Conservation (phyloP, 1,140 invertebrate genomes). For the Cardiocondyla obscurior region DNA sequence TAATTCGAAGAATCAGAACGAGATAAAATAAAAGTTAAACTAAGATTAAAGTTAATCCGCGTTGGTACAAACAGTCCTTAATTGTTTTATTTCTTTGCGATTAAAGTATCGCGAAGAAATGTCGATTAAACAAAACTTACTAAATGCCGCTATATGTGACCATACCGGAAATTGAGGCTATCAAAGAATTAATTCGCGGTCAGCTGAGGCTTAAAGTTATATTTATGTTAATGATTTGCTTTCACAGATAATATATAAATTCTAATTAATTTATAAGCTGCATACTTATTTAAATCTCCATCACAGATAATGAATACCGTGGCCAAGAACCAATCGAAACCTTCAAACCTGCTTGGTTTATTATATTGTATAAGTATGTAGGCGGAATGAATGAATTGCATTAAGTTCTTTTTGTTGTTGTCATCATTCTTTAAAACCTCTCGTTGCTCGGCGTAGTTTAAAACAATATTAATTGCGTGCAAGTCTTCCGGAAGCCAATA, state of each 20-base stretch:
- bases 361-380: constrained; percentile 78
- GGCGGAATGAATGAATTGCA: constrained; percentile 76
- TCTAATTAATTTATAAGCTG: constrained; percentile 26
- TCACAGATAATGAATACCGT: constrained; percentile 80
- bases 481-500: constrained; percentile 79
- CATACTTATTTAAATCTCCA: constrained; percentile 78
- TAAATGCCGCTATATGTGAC: background rate
- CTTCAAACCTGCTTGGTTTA: constrained; percentile 71
- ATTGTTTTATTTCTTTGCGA: constrained; percentile 29
- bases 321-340: constrained; percentile 81
- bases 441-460: constrained; percentile 76
- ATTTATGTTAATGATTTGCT: background rate
- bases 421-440: constrained; percentile 63
- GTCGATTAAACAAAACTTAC: background rate
- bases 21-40: no score
- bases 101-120: background rate
- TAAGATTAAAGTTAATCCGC: no score
- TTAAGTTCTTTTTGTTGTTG: constrained; percentile 72
- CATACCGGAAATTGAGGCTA: background rate
- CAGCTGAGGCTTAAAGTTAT: constrained; percentile 75
- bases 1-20: no score
- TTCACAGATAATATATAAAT: background rate
- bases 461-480: constrained; percentile 74
- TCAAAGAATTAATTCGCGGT: constrained; percentile 75
- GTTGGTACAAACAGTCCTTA: no score